A percentile compares a stretch with the other conserved stretches of the same genome.
phyloP scores from a whole-genome alignment of 2,888 invertebrate genomes.

The Prosopocoilus inquinatus region DNA sequence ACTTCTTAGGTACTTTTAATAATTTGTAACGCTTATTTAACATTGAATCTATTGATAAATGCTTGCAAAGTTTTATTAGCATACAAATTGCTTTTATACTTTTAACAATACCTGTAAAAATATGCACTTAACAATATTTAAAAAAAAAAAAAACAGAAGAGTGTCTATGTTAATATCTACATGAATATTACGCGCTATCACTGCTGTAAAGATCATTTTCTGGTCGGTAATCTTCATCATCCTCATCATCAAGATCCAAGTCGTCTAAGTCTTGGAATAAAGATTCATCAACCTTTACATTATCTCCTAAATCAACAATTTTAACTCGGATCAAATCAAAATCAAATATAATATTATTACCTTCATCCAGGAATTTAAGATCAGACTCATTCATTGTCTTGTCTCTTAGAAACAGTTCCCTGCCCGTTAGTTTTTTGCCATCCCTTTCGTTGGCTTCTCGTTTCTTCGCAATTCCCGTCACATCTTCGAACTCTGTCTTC shows the following conservation, averaged over 20 bases:
- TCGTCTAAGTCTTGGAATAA: conserved; percentile 89
- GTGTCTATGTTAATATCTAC: no score
- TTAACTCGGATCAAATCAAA: conserved; percentile 9
- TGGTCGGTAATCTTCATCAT: conserved; percentile 18
- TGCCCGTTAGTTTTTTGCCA: conserved; percentile 84
- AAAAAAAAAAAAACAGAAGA: no score
- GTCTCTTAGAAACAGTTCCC: conserved; percentile 91
- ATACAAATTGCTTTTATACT: no score
- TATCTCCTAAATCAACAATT: conserved; percentile 58
- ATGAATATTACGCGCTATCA: conserved; percentile 5
- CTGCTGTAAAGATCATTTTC: conserved; percentile 13
- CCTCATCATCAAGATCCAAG: conserved; percentile 66
- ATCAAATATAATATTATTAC: conserved; percentile 45
- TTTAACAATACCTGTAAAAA: no score
- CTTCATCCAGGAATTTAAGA: conserved; percentile 90
- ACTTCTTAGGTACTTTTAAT: no score
- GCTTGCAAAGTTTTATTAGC: no score
- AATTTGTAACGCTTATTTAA: no score
- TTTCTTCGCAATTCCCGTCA: conserved; percentile 74
- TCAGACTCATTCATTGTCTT: conserved; percentile 94
- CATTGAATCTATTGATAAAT: no score
- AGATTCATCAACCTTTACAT: conserved; percentile 90
- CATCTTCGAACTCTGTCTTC: conserved; percentile 91
- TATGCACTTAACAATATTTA: no score
- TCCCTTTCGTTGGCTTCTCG: conserved; percentile 70